A percentile compares a stretch with the other conserved stretches of the same genome.
These are phyloP conservation scores for Ditula angustiorana DNA, from an alignment of 2,888 invertebrate genomes.

Conservation along the genomic window DNA sequence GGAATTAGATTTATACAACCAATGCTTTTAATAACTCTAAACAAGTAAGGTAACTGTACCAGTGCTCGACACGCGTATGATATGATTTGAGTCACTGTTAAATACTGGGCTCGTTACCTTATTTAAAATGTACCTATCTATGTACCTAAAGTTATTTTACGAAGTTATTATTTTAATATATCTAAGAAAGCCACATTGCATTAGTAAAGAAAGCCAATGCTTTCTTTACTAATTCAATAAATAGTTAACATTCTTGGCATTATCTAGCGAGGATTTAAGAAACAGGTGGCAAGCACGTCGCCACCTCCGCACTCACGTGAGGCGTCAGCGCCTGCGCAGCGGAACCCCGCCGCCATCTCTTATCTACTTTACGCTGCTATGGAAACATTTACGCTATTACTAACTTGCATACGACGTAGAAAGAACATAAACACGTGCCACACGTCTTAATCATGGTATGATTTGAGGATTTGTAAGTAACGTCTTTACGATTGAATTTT, in stretches of 20 bases:
- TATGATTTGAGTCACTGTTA: too few species aligned
- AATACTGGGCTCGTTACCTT: too few species aligned
- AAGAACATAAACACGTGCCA: slow-evolving; percentile 67
- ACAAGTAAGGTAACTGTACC: too few species aligned
- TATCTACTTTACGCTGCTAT: not conserved
- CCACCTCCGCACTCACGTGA: slow-evolving; percentile 8
- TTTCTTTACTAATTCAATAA: not conserved
- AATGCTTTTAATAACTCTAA: not conserved
- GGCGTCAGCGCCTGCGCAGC: slow-evolving; percentile 9
- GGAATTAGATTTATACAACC: too few species aligned
- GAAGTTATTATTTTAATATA: too few species aligned
- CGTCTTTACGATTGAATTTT: too few species aligned
- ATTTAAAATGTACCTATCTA: too few species aligned
- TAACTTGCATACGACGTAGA: slow-evolving; percentile 47
- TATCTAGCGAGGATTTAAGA: not conserved
- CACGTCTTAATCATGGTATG: slow-evolving; percentile 50
- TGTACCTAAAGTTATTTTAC: too few species aligned
- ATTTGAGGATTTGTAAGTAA: too few species aligned
- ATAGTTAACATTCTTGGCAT: not conserved
- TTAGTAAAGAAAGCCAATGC: not conserved
- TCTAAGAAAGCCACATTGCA: too few species aligned
- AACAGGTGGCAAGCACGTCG: not conserved
- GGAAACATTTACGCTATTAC: not conserved
- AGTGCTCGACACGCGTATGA: too few species aligned
- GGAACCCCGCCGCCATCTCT: slow-evolving; percentile 1